Percentiles rank a stretch among this genome's conserved stretches.
phyloP scores from a whole-genome alignment of 2,113 vertebrate genomes.

The Pao palembangensis region DNA sequence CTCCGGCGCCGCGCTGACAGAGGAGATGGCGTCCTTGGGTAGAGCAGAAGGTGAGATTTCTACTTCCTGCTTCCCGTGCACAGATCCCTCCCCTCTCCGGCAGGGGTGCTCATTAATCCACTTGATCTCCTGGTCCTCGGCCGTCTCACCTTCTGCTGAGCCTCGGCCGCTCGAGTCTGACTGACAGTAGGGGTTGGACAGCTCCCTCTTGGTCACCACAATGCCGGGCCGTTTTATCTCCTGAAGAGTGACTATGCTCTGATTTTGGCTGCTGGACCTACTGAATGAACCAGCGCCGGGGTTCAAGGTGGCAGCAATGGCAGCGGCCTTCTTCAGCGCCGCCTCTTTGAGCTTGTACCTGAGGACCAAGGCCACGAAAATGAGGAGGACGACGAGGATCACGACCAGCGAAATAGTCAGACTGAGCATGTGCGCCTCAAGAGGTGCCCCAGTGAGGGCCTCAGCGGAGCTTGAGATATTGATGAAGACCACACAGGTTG shows the following conservation, averaged over 20 bases:
- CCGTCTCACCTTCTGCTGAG: conserved; percentile 84
- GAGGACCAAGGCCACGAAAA: conserved; percentile 74
- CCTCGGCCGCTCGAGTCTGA: conserved; percentile 81
- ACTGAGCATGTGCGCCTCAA: conserved; percentile 72
- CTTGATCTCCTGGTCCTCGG: conserved; percentile 89
- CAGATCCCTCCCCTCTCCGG: conserved; percentile 59
- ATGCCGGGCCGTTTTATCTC: conserved; percentile 70
- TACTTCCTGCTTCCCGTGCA: conserved; percentile 39
- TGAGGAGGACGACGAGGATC: conserved; percentile 76
- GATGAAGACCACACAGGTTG: conserved; percentile 79
- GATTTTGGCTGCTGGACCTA: conserved; percentile 19
- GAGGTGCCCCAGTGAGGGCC: conserved; percentile 43
- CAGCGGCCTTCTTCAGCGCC: conserved; percentile 58
- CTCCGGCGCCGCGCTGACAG: conserved; percentile 63
- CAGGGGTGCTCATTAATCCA: conserved; percentile 80
- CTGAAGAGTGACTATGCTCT: conserved; percentile 48
- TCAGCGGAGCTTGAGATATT: conserved; percentile 79
- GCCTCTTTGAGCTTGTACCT: conserved; percentile 74
- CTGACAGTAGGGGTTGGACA: conserved; percentile 56
- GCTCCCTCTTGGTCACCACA: conserved; percentile 62
- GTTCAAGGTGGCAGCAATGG: conserved; percentile 52
- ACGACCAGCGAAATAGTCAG: conserved; percentile 70
- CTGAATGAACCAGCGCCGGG: conserved; percentile 31
- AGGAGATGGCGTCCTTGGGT: conserved; percentile 78
- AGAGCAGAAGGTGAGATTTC: conserved; percentile 75